A percentile compares a stretch with the other conserved stretches of the same genome.
Conservation (phyloP, 2,797 vertebrate genomes). For the Protosalanx chinensis region DNA sequence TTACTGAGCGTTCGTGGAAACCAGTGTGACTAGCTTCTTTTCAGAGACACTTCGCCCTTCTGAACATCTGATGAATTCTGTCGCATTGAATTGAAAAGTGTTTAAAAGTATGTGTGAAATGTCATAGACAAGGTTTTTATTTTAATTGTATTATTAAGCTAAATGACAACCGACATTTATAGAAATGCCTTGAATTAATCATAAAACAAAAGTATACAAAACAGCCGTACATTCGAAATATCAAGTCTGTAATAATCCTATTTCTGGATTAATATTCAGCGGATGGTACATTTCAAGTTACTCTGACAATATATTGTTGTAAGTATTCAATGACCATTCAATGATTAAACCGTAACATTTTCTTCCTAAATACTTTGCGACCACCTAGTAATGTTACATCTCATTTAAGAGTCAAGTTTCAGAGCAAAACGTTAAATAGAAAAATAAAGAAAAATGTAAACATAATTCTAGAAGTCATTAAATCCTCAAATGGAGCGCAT, state of each 20-base stretch:
- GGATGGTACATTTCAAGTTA: constrained; percentile 10
- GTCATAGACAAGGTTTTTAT: background rate
- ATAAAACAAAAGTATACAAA: background rate
- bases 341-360: background rate
- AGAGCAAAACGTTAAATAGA: constrained; percentile 32
- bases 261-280: constrained; percentile 7
- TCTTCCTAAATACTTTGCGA: background rate
- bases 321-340: constrained; percentile 3
- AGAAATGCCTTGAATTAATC: constrained; percentile 8
- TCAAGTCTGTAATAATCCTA: background rate
- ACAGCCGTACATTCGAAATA: constrained; percentile 21
- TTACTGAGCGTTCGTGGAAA: too few relatives aligned
- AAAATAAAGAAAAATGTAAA: constrained; percentile 51
- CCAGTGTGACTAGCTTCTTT: too few relatives aligned
- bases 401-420: constrained; percentile 32
- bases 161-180: constrained; percentile 13
- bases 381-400: background rate
- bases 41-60: too few relatives aligned
- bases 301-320: constrained; percentile 9
- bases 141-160: constrained; percentile 9
- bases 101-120: background rate
- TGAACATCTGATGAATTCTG: too few relatives aligned
- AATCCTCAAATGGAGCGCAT: constrained; percentile 17
- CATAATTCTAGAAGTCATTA: constrained; percentile 53
- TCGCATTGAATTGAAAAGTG: background rate